phyloP scores from a whole-genome alignment of 2,113 vertebrate genomes.

The Dromaius novaehollandiae region DNA sequence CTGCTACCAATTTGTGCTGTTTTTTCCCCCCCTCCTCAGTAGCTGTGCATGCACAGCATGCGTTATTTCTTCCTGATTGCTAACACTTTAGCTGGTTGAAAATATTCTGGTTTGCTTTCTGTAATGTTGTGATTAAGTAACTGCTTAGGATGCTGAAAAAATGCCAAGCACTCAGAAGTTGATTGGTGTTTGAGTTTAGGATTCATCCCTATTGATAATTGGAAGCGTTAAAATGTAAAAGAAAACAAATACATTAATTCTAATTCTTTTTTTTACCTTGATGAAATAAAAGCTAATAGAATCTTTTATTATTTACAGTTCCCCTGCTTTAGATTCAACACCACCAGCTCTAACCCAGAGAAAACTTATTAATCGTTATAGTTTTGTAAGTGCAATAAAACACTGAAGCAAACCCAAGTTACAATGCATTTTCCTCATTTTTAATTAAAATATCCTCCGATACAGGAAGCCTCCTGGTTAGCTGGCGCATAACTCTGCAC shows the following conservation, averaged over 20 bases:
- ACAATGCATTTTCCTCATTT: not conserved
- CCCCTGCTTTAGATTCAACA: not conserved
- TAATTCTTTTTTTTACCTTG: not conserved
- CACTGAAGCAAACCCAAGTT: not conserved
- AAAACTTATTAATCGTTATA: not conserved
- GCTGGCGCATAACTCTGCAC: not conserved
- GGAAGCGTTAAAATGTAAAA: not conserved
- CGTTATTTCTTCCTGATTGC: not conserved
- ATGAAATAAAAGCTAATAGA: not conserved
- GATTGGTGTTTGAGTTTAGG: not conserved
- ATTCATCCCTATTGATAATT: not conserved
- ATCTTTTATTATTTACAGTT: not conserved
- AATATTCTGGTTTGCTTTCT: not conserved
- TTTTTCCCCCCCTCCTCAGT: not conserved
- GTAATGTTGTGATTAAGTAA: not conserved
- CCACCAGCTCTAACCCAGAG: not conserved
- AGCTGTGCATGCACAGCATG: not conserved
- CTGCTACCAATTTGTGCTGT: not conserved
- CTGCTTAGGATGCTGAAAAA: constrained; percentile 22
- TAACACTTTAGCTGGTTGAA: not conserved
- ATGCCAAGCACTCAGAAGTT: not conserved
- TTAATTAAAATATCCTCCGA: not conserved
- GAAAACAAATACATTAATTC: not conserved
- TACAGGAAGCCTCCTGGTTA: not conserved
- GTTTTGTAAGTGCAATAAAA: not conserved